Evolutionary conservation across 2,888 invertebrate species (phyloP).

Genomic region (Alloplasta piceator): DNA sequence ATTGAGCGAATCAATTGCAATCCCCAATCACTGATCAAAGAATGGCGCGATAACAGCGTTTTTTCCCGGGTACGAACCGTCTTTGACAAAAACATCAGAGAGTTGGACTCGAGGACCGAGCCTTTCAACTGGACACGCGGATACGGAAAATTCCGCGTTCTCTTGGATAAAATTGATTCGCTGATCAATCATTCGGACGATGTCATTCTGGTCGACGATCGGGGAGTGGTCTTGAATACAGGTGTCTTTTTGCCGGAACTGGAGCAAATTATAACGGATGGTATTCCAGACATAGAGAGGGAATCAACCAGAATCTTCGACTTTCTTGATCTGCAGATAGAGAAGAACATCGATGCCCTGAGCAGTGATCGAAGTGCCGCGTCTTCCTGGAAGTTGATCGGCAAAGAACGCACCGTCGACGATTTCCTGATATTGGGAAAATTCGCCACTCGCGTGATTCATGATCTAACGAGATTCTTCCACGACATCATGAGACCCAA

Average conservation of each 20-base stretch:
- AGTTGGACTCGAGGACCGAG: conserved; percentile 62
- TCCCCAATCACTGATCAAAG: conserved; percentile 80
- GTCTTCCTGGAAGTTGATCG: conserved; percentile 67
- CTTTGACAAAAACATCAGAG: conserved; percentile 64
- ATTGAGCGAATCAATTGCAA: conserved; percentile 84
- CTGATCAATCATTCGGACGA: conserved; percentile 67
- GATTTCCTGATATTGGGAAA: conserved; percentile 72
- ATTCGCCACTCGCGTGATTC: conserved; percentile 71
- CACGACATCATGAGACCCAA: conserved; percentile 56
- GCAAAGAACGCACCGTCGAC: conserved; percentile 65
- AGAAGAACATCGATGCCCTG: conserved; percentile 70
- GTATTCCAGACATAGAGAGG: conserved; percentile 59
- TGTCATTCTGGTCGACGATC: conserved; percentile 69
- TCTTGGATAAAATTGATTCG: conserved; percentile 70
- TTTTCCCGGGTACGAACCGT: conserved; percentile 70
- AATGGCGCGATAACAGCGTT: conserved; percentile 83
- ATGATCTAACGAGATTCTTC: conserved; percentile 68
- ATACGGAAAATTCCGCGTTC: conserved; percentile 74
- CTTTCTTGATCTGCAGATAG: conserved; percentile 74
- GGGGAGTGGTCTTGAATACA: conserved; percentile 67
- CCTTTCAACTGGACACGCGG: conserved; percentile 79
- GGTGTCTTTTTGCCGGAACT: conserved; percentile 68
- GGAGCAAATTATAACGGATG: conserved; percentile 67
- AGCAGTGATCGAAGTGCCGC: conserved; percentile 66
- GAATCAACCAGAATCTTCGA: conserved; percentile 68